Percentiles rank a stretch among this genome's conserved stretches.
phyloP scores from a whole-genome alignment of 2,797 vertebrate species.

The Agapornis canus region DNA sequence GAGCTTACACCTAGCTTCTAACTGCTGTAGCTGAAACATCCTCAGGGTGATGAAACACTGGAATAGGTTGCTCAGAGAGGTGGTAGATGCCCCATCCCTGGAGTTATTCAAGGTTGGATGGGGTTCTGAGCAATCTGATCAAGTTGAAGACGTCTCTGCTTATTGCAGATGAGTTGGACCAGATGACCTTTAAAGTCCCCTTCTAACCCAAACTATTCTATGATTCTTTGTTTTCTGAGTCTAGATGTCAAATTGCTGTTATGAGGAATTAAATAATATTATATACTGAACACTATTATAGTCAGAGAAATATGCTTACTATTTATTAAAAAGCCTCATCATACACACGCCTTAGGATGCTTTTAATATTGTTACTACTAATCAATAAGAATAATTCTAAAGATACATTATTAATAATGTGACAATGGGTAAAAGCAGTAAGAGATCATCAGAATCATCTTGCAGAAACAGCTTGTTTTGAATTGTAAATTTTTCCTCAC shows the following conservation, averaged over 20 bases:
- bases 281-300: not conserved
- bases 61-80: not conserved
- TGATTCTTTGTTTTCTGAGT: not conserved
- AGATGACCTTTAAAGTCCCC: not conserved
- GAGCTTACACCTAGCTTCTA: constrained; percentile 41
- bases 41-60: not conserved
- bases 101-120: accelerated
- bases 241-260: constrained; percentile 39
- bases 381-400: constrained; percentile 4
- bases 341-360: not conserved
- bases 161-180: not conserved
- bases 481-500: not conserved
- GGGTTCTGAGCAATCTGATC: not conserved
- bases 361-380: constrained; percentile 20
- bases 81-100: accelerated
- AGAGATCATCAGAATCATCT: not conserved
- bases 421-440: not conserved
- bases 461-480: not conserved
- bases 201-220: not conserved
- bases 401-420: constrained; percentile 31
- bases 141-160: not conserved
- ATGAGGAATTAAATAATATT: constrained; percentile 12
- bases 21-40: constrained; percentile 35
- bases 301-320: not conserved
- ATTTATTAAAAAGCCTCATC: not conserved